Evolutionary conservation across 2,113 vertebrate genomes (phyloP), one percentile per base, ranked within the genome.

Genomic region (Menura novaehollandiae): DNA sequence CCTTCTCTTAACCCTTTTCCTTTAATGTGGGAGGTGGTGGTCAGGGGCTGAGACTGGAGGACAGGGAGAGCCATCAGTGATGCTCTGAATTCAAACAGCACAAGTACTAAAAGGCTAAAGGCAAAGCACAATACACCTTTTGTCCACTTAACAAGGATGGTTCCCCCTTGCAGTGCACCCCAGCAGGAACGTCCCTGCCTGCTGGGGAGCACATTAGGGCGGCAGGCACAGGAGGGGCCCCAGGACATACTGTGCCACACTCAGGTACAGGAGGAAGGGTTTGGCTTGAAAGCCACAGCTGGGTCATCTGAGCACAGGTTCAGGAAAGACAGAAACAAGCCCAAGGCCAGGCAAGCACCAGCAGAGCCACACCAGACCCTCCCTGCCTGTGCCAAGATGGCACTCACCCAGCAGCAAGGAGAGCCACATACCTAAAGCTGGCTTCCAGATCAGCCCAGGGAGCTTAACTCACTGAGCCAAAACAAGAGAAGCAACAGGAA

Each of bases 1-100:
- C 17, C 23, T 72, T 21, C 58, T 33, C 64, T 28, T 2, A 55
- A 39, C 14, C 13, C 35, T 55, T 46, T 20, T 32, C 32, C 74
- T 63, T 41, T 9, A 23, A 19, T 2, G 15, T 5, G 8, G 30
- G 52, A 71, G 33, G 12, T 9, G 47, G 5, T 20, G 21, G 24
- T 23, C 43, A 51, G 27, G 37, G 19, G 24, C 51, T 0, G 0
- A 43, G 60, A 27, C 39, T 8, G 33, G 32, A 0, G 0, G 26
- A 43, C 10, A 28, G 19, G 27, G 20, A 68, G 24, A 64, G 22
- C 1, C 1, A 24, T 6, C 85, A 37, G 46, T 1, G 0, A 28
- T 3, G 2, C 68, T 37, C 19, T 2, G 16, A 68, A 21, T 39
- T 72, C 69, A 32, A 75, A 51, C 35, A 88, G 22, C 15, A 32